Evolutionary conservation across 1,140 invertebrate genomes (phyloP).

Genomic region (Oncopeltus fasciatus): DNA sequence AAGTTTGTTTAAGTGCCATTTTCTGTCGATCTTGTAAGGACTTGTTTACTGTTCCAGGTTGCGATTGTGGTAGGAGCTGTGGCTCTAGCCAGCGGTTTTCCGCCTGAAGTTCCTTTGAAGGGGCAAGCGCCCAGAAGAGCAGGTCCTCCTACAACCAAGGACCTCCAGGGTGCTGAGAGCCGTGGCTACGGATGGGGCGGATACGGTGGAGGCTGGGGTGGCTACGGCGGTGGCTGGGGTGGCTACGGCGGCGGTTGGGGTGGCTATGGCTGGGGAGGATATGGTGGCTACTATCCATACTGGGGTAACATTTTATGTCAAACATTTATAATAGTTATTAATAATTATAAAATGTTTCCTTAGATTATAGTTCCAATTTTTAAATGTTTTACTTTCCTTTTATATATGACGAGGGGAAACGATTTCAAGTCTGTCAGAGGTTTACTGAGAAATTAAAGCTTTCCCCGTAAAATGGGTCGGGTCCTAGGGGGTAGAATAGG

Average conservation of each 20-base stretch:
- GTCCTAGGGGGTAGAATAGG: too few species aligned
- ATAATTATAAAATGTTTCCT: too few species aligned
- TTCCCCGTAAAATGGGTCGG: too few species aligned
- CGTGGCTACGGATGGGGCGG: conserved; percentile 27
- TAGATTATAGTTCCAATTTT: too few species aligned
- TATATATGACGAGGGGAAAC: too few species aligned
- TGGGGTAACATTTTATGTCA: not conserved
- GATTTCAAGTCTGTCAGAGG: too few species aligned
- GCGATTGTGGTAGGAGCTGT: not conserved
- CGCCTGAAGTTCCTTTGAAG: not conserved
- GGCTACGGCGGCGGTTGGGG: not conserved
- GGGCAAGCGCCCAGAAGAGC: conserved; percentile 23
- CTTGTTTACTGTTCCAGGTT: not conserved
- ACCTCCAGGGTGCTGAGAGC: conserved; percentile 31
- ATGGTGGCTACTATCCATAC: not conserved
- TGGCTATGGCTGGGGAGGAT: not conserved
- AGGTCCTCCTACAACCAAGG: conserved; percentile 19
- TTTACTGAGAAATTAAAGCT: too few species aligned
- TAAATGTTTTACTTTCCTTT: too few species aligned
- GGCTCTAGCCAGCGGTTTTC: not conserved
- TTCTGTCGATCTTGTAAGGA: too few species aligned
- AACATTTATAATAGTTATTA: too few species aligned
- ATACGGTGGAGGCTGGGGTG: conserved; percentile 21
- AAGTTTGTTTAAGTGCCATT: too few species aligned
- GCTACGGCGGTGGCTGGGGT: not conserved